Conservation (phyloP, 2,888 invertebrate genomes). For the Coremacera marginata region DNA sequence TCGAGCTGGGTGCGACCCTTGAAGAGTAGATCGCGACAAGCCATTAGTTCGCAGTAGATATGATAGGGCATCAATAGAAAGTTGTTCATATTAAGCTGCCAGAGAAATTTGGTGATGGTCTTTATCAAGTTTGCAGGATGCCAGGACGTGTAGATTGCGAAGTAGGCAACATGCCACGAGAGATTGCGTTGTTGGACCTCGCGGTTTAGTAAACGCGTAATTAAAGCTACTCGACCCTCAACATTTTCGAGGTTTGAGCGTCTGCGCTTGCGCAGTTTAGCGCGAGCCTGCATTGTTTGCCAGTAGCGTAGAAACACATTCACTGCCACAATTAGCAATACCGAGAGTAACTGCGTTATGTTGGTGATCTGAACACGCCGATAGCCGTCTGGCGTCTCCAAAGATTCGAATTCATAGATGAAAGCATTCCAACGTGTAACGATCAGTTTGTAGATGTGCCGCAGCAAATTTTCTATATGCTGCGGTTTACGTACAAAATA, state of each 20-base stretch:
- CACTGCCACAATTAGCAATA: conserved; percentile 76
- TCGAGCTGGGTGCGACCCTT: conserved; percentile 58
- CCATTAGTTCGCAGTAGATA: conserved; percentile 59
- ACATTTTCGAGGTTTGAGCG: conserved; percentile 27
- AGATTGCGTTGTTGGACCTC: conserved; percentile 62
- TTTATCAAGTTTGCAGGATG: conserved; percentile 69
- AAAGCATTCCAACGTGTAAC: conserved; percentile 86
- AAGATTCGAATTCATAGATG: conserved; percentile 81
- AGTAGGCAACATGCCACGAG: conserved; percentile 66
- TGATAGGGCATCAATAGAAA: conserved; percentile 60
- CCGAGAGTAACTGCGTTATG: conserved; percentile 71
- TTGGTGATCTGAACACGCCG: conserved; percentile 55
- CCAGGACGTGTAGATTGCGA: conserved; percentile 67
- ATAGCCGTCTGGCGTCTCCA: conserved; percentile 75
- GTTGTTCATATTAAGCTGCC: conserved; percentile 61
- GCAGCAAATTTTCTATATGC: conserved; percentile 77
- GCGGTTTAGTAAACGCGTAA: conserved; percentile 65
- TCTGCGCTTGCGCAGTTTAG: conserved; percentile 51
- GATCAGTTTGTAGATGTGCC: conserved; percentile 77
- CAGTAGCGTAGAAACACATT: conserved; percentile 75
- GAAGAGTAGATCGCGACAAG: conserved; percentile 60
- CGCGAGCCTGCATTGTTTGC: conserved; percentile 62
- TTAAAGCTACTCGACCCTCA: conserved; percentile 49
- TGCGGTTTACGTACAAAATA: conserved; percentile 74
- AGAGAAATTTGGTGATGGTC: conserved; percentile 61